phyloP scores from a whole-genome alignment of 2,888 invertebrate species.

The Sinodicranocentrus sp. region DNA sequence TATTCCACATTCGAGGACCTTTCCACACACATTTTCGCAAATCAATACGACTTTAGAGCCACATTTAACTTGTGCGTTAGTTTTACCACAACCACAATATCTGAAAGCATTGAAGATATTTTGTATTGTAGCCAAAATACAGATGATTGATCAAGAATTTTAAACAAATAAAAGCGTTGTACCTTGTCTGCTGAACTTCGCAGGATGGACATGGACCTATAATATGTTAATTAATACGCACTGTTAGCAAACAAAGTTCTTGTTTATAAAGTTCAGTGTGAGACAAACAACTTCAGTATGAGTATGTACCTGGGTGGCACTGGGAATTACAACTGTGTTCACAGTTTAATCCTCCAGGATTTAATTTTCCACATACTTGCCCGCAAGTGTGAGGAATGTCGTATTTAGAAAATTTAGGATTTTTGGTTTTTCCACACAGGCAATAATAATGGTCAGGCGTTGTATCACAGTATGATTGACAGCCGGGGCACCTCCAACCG shows the following conservation, averaged over 20 bases:
- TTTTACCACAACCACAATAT: slow-evolving; percentile 89
- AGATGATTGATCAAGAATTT: not conserved
- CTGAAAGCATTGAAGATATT: no score
- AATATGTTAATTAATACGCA: no score
- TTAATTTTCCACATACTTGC: slow-evolving; percentile 86
- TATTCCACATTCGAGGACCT: slow-evolving; percentile 86
- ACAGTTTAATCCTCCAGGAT: slow-evolving; percentile 80
- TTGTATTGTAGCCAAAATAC: slow-evolving; percentile 36
- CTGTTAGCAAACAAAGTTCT: no score
- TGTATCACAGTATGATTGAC: slow-evolving; percentile 88
- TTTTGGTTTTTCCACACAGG: slow-evolving; percentile 90
- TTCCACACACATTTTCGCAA: slow-evolving; percentile 87
- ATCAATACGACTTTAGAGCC: slow-evolving; percentile 85
- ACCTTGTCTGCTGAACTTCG: slow-evolving; percentile 84
- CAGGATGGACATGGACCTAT: slow-evolving; percentile 92
- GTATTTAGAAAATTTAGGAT: slow-evolving; percentile 81
- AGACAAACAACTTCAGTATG: no score
- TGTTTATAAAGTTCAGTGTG: no score
- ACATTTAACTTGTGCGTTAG: slow-evolving; percentile 85
- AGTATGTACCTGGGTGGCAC: slow-evolving; percentile 87
- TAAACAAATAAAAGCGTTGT: not conserved
- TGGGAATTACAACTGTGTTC: slow-evolving; percentile 85
- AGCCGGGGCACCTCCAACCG: slow-evolving; percentile 98
- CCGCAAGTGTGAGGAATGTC: slow-evolving; percentile 96
- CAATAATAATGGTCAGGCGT: slow-evolving; percentile 89